Conservation (phyloP, 1,140 invertebrate species). For the Pemphigus obesinymphae region DNA sequence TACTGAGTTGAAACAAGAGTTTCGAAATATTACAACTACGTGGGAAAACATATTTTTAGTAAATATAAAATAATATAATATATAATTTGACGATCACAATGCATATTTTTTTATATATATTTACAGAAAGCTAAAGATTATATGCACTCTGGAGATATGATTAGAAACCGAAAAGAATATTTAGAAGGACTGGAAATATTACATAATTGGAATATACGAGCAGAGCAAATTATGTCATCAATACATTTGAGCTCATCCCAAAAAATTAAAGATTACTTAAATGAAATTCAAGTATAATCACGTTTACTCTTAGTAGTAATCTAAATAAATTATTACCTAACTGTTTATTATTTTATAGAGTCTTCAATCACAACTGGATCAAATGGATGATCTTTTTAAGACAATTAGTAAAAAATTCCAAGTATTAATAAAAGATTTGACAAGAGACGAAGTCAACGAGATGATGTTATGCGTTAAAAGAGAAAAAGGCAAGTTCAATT, state of each 20-base stretch:
- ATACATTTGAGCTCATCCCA: slow-evolving; percentile 66
- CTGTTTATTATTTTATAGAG: slow-evolving; percentile 51
- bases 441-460: slow-evolving; percentile 79
- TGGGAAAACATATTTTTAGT: slow-evolving; percentile 78
- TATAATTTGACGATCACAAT: background rate
- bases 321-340: slow-evolving; percentile 33
- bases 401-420: slow-evolving; percentile 85
- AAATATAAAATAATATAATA: slow-evolving; percentile 42
- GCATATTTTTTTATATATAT: background rate
- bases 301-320: background rate
- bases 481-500: slow-evolving; percentile 59
- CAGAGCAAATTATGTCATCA: slow-evolving; percentile 65
- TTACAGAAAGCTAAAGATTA: slow-evolving; percentile 68
- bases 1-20: slow-evolving; percentile 68
- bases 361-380: slow-evolving; percentile 74
- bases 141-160: slow-evolving; percentile 80
- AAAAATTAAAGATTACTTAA: slow-evolving; percentile 72
- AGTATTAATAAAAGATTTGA: slow-evolving; percentile 80
- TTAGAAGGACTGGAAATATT: slow-evolving; percentile 68
- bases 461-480: slow-evolving; percentile 86
- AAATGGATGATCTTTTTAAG: slow-evolving; percentile 85
- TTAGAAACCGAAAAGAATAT: slow-evolving; percentile 76
- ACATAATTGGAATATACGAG: slow-evolving; percentile 72
- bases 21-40: slow-evolving; percentile 63
- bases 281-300: slow-evolving; percentile 63